Evolutionary conservation across 2,797 vertebrate genomes (phyloP), one percentile per base, ranked within the genome.

Genomic region (Pteropus rufus): DNA sequence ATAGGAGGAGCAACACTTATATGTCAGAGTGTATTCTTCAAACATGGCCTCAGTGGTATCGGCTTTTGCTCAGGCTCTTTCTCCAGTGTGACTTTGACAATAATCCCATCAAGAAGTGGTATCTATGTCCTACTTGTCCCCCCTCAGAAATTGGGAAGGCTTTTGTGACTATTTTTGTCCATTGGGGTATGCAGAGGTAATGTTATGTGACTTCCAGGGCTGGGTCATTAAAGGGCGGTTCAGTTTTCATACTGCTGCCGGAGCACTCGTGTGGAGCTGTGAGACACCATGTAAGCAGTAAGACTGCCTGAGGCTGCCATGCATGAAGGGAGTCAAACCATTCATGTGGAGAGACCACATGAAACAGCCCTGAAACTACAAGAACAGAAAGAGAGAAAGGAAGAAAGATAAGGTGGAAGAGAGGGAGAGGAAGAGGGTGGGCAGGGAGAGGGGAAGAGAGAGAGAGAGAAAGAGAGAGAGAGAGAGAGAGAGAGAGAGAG

Each of bases 261-360:
- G 52, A 77, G 15, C 23, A 41, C 9, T 34, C 21, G 7, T n/a
- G 34, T 54, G 7, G 60, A 69, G 18, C 5, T n/a, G 16, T 9
- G 44, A 86, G 88, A 73, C 2, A 3, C 10, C 31, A 58, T 29
- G 7, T 58, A 4, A 31, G 46, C 67, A 7, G 9, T 7, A 18
- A 23, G 31, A 46, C 23, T 46, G 11, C 15, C 18, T 2, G 24
- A 72, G 39, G 12, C 36, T 0, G 1, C 46, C 36, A 24, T 18
- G 0, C 49, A 54, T 4, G 34, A 46, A 72, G 62, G 39, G n/a
- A 77, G 11, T 14, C 26, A 16, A 46, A 2, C 54, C 3, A 72
- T 70, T 10, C 5, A 0, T 7, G 1, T 54, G 24, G 54, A 54
- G 44, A 15, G 24, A 18, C 26, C 18, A 31, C 0, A 5, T 3